These are phyloP conservation scores for Cheirogaleus major DNA, from an alignment of 2,797 vertebrate species.

Conservation along the genomic window DNA sequence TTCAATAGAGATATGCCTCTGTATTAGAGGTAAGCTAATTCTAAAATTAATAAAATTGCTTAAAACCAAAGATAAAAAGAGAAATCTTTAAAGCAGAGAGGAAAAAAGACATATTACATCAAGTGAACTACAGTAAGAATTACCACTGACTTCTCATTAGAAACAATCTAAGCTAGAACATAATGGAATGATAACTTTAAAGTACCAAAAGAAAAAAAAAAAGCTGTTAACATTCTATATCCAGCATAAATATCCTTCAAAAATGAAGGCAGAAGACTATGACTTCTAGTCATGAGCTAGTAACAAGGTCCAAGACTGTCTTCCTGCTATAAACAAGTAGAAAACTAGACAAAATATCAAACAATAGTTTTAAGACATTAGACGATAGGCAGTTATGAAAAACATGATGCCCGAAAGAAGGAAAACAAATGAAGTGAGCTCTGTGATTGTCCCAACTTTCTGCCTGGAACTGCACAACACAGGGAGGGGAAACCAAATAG, in stretches of 20 bases:
- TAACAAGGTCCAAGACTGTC: background rate
- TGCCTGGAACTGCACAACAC: background rate
- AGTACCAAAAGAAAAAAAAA: background rate
- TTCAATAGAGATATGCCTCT: background rate
- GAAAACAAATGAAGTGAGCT: background rate
- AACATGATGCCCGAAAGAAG: background rate
- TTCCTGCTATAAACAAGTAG: background rate
- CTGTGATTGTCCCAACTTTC: background rate
- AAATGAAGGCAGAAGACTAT: background rate
- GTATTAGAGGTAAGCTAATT: background rate
- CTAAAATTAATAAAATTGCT: background rate
- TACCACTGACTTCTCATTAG: background rate
- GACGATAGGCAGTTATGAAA: background rate
- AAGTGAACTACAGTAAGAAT: background rate
- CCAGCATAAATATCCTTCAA: background rate
- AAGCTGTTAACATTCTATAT: slow-evolving; percentile 8
- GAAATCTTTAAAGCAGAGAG: background rate
- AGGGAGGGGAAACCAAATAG: background rate
- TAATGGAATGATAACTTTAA: background rate
- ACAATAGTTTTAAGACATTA: background rate
- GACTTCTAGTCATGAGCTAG: background rate
- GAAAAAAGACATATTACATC: background rate
- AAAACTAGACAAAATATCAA: background rate
- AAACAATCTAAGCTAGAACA: background rate
- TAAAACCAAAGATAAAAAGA: background rate